A percentile compares a stretch with the other conserved stretches of the same genome.
Evolutionary conservation across 2,113 vertebrate genomes (phyloP).

Genomic region (Phycodurus eques): DNA sequence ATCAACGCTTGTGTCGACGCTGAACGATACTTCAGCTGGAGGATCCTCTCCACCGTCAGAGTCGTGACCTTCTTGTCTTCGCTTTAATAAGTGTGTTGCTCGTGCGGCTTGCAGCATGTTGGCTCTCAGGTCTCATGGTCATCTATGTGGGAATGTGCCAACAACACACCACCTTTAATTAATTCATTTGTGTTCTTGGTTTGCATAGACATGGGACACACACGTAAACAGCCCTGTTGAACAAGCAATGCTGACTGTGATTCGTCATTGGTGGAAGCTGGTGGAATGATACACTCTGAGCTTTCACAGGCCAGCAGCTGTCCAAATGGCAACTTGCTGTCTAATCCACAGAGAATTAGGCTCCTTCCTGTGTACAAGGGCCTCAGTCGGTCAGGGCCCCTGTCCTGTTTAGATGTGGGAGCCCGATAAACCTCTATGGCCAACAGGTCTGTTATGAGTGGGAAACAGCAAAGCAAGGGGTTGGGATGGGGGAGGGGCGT

Average conservation of each 20-base stretch:
- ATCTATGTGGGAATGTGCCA: neutral
- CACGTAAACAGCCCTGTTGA: neutral
- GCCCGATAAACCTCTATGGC: slow-evolving; percentile 71
- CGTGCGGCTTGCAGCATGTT: neutral
- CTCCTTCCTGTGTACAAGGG: slow-evolving; percentile 71
- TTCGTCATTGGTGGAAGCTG: neutral
- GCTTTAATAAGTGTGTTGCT: slow-evolving; percentile 14
- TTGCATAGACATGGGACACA: neutral
- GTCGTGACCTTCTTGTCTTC: slow-evolving; percentile 42
- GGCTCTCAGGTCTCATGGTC: neutral
- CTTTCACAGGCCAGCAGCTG: slow-evolving; percentile 62
- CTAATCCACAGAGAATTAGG: slow-evolving; percentile 74
- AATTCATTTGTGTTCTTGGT: neutral
- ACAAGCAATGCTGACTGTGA: neutral
- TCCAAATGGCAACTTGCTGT: slow-evolving; percentile 66
- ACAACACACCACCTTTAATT: neutral
- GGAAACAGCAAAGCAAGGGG: slow-evolving; percentile 57
- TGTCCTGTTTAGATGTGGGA: slow-evolving; percentile 74
- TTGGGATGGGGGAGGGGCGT: slow-evolving; percentile 42
- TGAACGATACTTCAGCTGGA: slow-evolving; percentile 39
- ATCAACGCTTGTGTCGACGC: neutral
- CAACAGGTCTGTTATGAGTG: slow-evolving; percentile 78
- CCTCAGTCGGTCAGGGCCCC: slow-evolving; percentile 61
- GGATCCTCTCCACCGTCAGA: slow-evolving; percentile 21
- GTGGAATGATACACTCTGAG: slow-evolving; percentile 8